These are phyloP conservation scores for Exocentrus adspersus DNA, from an alignment of 2,888 invertebrate species.

Conservation along the genomic window DNA sequence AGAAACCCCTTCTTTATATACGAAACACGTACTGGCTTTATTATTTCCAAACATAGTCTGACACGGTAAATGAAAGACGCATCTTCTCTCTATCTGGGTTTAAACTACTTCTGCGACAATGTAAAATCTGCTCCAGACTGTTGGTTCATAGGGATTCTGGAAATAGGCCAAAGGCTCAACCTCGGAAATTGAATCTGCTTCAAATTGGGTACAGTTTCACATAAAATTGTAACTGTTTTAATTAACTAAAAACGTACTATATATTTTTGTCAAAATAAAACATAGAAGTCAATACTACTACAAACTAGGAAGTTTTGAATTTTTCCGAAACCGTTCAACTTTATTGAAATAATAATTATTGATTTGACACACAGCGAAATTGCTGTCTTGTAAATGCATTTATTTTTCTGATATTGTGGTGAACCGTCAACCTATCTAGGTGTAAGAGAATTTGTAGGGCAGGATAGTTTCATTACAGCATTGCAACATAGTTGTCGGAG, in stretches of 20 bases:
- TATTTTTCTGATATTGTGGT: too few species aligned
- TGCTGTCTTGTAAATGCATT: too few species aligned
- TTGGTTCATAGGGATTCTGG: background rate
- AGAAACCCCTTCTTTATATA: conserved; percentile 41
- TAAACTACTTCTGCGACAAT: conserved; percentile 26
- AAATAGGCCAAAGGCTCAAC: background rate
- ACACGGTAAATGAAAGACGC: conserved; percentile 39
- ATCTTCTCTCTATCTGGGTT: conserved; percentile 29
- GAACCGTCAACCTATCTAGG: background rate
- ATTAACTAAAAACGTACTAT: too few species aligned
- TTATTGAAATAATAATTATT: too few species aligned
- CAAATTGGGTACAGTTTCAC: too few species aligned
- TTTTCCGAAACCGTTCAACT: too few species aligned
- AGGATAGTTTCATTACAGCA: background rate
- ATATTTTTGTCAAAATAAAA: too few species aligned
- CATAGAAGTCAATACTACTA: too few species aligned
- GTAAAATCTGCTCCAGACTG: conserved; percentile 15
- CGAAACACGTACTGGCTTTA: conserved; percentile 47
- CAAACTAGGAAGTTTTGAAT: too few species aligned
- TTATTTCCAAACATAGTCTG: conserved; percentile 46
- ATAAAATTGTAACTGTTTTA: too few species aligned
- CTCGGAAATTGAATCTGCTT: too few species aligned
- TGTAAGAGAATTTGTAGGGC: background rate
- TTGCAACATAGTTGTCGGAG: conserved; percentile 5
- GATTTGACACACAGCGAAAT: too few species aligned